Percentiles rank a stretch among this genome's conserved stretches.
Evolutionary conservation across 2,113 vertebrate species (phyloP).

Genomic region (Xiphophorus hellerii): DNA sequence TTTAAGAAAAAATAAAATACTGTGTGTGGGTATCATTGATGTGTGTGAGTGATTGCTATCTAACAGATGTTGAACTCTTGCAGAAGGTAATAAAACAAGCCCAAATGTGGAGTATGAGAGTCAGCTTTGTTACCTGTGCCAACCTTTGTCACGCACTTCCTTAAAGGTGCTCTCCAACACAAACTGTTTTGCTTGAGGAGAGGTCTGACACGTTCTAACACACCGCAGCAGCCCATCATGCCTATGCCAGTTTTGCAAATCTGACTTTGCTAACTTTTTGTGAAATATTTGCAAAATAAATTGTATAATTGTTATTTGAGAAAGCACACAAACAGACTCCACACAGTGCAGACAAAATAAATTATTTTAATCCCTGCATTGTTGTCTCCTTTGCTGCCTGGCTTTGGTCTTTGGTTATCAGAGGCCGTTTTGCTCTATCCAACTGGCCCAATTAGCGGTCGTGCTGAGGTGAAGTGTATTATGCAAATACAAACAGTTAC

Average conservation of each 20-base stretch:
- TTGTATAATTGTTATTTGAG: constrained; percentile 20
- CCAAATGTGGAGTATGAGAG: constrained; percentile 59
- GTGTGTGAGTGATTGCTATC: constrained; percentile 57
- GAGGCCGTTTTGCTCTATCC: constrained; percentile 53
- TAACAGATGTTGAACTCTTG: constrained; percentile 66
- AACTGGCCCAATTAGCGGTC: constrained; percentile 68
- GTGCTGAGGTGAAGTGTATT: constrained; percentile 61
- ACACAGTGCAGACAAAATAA: constrained; percentile 40
- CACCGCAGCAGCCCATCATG: constrained; percentile 25
- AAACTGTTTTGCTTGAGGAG: constrained; percentile 5
- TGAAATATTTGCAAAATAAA: constrained; percentile 17
- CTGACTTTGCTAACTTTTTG: constrained; percentile 34
- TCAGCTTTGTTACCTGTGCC: constrained; percentile 51
- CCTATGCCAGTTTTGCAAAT: constrained; percentile 30
- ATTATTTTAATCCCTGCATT: constrained; percentile 76
- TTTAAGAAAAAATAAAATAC: constrained; percentile 11
- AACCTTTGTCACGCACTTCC: constrained; percentile 70
- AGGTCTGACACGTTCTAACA: constrained; percentile 50
- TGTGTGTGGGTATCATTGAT: constrained; percentile 46
- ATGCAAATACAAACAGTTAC: constrained; percentile 75
- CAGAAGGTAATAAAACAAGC: constrained; percentile 69
- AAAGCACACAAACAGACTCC: constrained; percentile 1
- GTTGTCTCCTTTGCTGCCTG: constrained; percentile 57
- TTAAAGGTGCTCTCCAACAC: constrained; percentile 25
- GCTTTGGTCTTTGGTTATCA: constrained; percentile 50